Evolutionary conservation across 2,888 invertebrate species (phyloP).

Genomic region (Villa cingulata): DNA sequence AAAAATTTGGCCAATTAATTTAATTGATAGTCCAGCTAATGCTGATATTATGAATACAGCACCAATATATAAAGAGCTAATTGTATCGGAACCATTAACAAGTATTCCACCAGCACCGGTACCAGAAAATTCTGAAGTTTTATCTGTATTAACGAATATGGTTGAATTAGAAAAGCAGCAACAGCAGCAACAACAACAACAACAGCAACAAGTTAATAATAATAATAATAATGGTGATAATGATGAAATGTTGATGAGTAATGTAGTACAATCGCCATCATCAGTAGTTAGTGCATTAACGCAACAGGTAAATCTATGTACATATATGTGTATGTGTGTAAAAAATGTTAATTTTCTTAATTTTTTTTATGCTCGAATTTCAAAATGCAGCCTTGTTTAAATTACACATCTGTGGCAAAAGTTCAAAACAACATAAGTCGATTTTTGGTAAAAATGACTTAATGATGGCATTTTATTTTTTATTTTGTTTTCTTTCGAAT

Average conservation of each 20-base stretch:
- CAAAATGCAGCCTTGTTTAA: too few relatives aligned
- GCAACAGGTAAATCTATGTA: not conserved
- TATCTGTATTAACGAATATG: not conserved
- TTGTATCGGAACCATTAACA: constrained; percentile 46
- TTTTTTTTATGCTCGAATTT: too few relatives aligned
- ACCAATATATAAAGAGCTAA: not conserved
- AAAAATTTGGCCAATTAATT: constrained; percentile 71
- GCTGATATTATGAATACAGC: constrained; percentile 4
- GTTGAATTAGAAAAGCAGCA: not conserved
- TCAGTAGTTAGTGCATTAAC: not conserved
- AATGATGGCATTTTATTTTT: too few relatives aligned
- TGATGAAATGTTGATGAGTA: not conserved
- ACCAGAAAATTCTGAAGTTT: constrained; percentile 44
- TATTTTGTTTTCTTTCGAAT: too few relatives aligned
- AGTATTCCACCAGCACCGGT: constrained; percentile 60
- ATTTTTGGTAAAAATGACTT: too few relatives aligned
- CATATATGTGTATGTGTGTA: too few relatives aligned
- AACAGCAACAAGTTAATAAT: not conserved
- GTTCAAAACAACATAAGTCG: too few relatives aligned
- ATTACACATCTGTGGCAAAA: too few relatives aligned
- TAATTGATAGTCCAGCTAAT: constrained; percentile 40
- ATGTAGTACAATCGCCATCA: not conserved
- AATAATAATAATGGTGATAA: not conserved
- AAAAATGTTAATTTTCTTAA: too few relatives aligned
- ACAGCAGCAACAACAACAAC: not conserved